A percentile compares a stretch with the other conserved stretches of the same genome.
Conservation (phyloP, 2,113 vertebrate species). For the Dicerorhinus sumatrensis region DNA sequence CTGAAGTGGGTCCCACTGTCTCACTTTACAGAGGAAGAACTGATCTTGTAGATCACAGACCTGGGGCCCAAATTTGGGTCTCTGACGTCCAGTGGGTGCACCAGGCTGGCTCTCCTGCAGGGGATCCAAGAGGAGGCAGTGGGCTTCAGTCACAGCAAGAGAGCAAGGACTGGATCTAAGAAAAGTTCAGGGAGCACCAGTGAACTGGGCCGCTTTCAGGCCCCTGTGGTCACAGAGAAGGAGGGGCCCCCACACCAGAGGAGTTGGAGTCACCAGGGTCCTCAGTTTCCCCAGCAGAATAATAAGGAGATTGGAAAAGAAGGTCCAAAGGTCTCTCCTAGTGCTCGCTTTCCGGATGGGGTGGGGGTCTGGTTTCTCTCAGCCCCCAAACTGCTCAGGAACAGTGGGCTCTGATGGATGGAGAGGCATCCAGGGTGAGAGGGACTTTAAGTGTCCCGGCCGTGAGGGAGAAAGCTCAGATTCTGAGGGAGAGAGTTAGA, state of each 20-base stretch:
- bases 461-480: not conserved
- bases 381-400: not conserved
- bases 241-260: no score
- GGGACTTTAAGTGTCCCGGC: rapidly evolving
- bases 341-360: not conserved
- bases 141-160: not conserved
- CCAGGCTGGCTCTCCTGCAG: not conserved
- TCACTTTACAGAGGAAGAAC: not conserved
- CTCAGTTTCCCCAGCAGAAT: not conserved
- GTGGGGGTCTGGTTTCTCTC: not conserved
- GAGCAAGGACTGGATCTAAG: not conserved
- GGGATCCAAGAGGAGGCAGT: not conserved
- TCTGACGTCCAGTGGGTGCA: not conserved
- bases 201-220: not conserved
- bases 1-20: not conserved
- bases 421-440: not conserved
- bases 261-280: not conserved
- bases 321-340: not conserved
- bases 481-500: not conserved
- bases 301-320: not conserved
- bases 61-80: not conserved
- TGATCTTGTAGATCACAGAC: not conserved
- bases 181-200: not conserved
- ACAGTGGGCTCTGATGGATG: not conserved
- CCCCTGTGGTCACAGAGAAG: no score